These are phyloP conservation scores for Tetranychus piercei DNA, from an alignment of 2,888 invertebrate genomes.

Conservation along the genomic window DNA sequence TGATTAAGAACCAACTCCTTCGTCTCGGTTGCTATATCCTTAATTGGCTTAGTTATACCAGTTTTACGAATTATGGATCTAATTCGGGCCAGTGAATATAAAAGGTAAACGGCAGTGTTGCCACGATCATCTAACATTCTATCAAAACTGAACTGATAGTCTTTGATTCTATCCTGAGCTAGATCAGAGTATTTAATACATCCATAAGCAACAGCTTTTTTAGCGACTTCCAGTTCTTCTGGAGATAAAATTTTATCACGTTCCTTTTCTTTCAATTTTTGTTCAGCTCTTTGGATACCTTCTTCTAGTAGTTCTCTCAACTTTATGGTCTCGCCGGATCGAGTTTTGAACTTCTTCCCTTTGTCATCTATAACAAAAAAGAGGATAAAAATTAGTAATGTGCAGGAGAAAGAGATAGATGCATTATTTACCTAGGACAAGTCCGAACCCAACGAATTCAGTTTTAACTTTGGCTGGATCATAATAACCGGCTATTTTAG, in stretches of 20 bases:
- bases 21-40: conserved; percentile 33
- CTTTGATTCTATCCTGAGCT: conserved; percentile 73
- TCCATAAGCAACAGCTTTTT: conserved; percentile 84
- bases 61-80: conserved; percentile 68
- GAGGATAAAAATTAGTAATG: no score
- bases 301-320: conserved; percentile 74
- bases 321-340: conserved; percentile 85
- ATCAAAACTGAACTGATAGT: conserved; percentile 94
- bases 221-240: conserved; percentile 61
- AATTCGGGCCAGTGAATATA: conserved; percentile 86
- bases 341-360: conserved; percentile 90
- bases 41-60: conserved; percentile 42
- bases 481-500: conserved; percentile 53
- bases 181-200: conserved; percentile 97
- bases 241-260: conserved; percentile 55
- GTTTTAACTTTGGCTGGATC: conserved; percentile 46
- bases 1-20: conserved; percentile 52
- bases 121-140: conserved; percentile 94
- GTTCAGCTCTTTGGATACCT: conserved; percentile 44
- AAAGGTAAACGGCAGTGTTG: conserved; percentile 90
- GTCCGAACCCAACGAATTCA: conserved; percentile 86
- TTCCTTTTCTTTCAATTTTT: conserved; percentile 67
- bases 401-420: no score
- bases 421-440: conserved; percentile 54
- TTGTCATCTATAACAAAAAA: conserved; percentile 18